These are phyloP conservation scores for Trochalopteron elliotii DNA, from an alignment of 2,113 vertebrate genomes.

Conservation along the genomic window DNA sequence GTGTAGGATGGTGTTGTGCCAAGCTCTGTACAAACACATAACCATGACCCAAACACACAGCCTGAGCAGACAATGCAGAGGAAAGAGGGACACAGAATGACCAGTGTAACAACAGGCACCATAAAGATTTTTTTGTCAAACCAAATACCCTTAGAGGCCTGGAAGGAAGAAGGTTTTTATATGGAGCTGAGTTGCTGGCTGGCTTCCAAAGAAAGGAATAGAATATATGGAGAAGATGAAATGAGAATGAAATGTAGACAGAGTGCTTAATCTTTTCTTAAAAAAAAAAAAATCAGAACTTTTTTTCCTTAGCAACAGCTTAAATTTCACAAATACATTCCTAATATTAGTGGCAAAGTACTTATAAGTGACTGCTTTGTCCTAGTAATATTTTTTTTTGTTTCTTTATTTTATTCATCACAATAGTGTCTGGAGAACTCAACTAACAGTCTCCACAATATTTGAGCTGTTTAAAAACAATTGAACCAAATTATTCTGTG, in stretches of 20 bases:
- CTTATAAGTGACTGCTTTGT: background rate
- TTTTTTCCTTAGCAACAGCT: background rate
- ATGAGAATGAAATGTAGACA: conserved; percentile 52
- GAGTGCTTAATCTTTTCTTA: conserved; percentile 5
- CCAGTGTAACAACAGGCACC: background rate
- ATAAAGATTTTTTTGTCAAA: conserved; percentile 12
- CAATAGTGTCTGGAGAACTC: background rate
- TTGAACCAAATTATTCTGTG: background rate
- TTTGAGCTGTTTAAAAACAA: background rate
- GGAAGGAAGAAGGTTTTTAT: background rate
- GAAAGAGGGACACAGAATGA: background rate
- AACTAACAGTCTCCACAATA: background rate
- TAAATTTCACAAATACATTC: conserved; percentile 30
- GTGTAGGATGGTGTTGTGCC: background rate
- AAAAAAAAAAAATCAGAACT: background rate
- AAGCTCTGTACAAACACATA: background rate
- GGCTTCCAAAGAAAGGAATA: conserved; percentile 8
- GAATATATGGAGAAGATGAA: conserved; percentile 15
- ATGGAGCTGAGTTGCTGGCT: background rate
- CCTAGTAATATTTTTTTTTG: background rate
- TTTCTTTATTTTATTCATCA: background rate
- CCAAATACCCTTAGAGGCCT: background rate
- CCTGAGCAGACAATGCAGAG: background rate
- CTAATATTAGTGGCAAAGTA: background rate
- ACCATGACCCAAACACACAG: background rate